These are phyloP conservation scores for Abramis brama DNA, from an alignment of 2,113 vertebrate genomes.

Conservation along the genomic window DNA sequence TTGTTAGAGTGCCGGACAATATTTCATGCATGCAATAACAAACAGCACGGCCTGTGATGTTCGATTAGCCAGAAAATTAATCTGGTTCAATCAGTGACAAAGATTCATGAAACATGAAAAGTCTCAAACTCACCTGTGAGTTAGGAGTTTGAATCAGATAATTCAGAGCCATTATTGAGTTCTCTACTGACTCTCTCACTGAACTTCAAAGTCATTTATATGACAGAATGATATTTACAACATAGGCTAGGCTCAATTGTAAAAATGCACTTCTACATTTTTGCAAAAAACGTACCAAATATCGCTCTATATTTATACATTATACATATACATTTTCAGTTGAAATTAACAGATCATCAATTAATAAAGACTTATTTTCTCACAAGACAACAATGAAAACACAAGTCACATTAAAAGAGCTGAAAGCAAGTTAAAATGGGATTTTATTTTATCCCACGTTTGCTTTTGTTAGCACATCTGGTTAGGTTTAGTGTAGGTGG, in stretches of 20 bases:
- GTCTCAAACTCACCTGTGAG: neutral
- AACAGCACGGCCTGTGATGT: neutral
- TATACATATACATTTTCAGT: neutral
- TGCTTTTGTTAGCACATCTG: neutral
- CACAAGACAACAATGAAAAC: too few relatives aligned
- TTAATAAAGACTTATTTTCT: neutral
- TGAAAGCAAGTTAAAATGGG: neutral
- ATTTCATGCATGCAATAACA: neutral
- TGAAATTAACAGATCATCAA: neutral
- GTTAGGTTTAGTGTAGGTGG: too few relatives aligned
- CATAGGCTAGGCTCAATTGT: neutral
- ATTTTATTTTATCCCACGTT: neutral
- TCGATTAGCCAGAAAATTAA: neutral
- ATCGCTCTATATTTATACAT: neutral
- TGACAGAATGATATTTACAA: neutral
- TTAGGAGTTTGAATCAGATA: neutral
- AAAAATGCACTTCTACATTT: neutral
- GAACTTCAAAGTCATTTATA: neutral
- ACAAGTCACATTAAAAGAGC: neutral
- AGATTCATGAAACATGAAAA: neutral
- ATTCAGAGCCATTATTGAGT: neutral
- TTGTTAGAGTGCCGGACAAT: neutral
- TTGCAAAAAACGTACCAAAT: neutral
- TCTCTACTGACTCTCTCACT: neutral
- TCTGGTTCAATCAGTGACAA: neutral